phyloP scores from a whole-genome alignment of 2,113 vertebrate genomes.

The Beaufortia kweichowensis region DNA sequence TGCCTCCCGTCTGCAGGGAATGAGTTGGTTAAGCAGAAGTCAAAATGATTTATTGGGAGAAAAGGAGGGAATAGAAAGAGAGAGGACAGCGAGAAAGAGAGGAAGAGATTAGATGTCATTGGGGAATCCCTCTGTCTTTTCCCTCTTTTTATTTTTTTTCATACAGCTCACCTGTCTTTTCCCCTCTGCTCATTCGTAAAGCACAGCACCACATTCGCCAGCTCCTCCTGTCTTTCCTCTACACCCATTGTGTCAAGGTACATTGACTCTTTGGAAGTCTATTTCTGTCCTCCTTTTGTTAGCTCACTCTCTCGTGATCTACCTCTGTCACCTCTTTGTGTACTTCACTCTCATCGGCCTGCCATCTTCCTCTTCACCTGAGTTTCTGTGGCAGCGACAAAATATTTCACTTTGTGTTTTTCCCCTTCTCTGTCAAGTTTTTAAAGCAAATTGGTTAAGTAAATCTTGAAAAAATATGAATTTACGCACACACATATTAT shows the following conservation, averaged over 20 bases:
- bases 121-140: conserved; percentile 75
- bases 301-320: conserved; percentile 55
- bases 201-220: conserved; percentile 49
- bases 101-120: conserved; percentile 70
- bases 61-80: conserved; percentile 71
- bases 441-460: conserved; percentile 25
- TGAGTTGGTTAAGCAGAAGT: conserved; percentile 81
- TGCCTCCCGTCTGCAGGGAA: conserved; percentile 78
- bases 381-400: conserved; percentile 27
- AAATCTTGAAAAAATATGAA: conserved; percentile 9
- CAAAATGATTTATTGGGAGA: conserved; percentile 82
- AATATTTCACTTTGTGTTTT: conserved; percentile 38
- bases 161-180: conserved; percentile 48
- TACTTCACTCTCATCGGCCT: conserved; percentile 53
- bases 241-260: conserved; percentile 54
- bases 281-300: conserved; percentile 51
- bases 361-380: conserved; percentile 44
- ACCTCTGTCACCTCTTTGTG: conserved; percentile 57
- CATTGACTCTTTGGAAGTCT: conserved; percentile 52
- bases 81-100: conserved; percentile 65
- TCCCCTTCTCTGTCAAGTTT: conserved; percentile 48
- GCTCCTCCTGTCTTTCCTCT: conserved; percentile 40
- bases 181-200: conserved; percentile 40
- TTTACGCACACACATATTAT: background rate
- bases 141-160: conserved; percentile 51